phyloP scores from a whole-genome alignment of 2,797 vertebrate genomes.

The Enteromius anoplus region DNA sequence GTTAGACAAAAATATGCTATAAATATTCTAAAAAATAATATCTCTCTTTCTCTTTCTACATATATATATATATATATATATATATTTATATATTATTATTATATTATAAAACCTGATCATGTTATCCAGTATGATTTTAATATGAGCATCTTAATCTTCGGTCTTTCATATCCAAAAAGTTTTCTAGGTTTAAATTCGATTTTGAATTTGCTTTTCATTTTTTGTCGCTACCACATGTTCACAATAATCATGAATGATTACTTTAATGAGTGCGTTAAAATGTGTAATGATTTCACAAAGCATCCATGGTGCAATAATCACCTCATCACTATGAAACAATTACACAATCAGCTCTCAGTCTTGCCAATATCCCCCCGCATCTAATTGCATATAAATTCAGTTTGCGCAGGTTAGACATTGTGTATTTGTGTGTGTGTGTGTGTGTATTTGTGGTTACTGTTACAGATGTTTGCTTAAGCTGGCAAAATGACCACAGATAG shows the following conservation, averaged over 20 bases:
- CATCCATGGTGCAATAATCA: background rate
- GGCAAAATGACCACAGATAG: slow-evolving; percentile 26
- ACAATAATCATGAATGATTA: background rate
- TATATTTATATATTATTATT: too few relatives aligned
- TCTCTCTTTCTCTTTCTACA: too few relatives aligned
- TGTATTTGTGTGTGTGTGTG: background rate
- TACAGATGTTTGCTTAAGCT: slow-evolving; percentile 62
- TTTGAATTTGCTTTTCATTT: background rate
- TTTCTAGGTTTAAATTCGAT: background rate
- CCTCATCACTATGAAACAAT: background rate
- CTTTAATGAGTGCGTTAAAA: background rate
- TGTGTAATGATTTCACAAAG: slow-evolving; percentile 8
- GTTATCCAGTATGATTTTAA: background rate
- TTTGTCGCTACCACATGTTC: background rate
- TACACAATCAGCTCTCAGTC: background rate
- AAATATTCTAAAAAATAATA: too few relatives aligned
- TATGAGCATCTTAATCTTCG: background rate
- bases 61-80: too few relatives aligned
- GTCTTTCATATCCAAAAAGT: background rate
- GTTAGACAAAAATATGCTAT: too few relatives aligned
- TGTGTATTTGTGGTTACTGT: slow-evolving; percentile 52
- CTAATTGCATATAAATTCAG: background rate
- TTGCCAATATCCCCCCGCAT: background rate
- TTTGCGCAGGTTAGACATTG: background rate
- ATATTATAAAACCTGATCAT: background rate